Conservation (phyloP, 2,113 vertebrate species). For the Dipodomys merriami region DNA sequence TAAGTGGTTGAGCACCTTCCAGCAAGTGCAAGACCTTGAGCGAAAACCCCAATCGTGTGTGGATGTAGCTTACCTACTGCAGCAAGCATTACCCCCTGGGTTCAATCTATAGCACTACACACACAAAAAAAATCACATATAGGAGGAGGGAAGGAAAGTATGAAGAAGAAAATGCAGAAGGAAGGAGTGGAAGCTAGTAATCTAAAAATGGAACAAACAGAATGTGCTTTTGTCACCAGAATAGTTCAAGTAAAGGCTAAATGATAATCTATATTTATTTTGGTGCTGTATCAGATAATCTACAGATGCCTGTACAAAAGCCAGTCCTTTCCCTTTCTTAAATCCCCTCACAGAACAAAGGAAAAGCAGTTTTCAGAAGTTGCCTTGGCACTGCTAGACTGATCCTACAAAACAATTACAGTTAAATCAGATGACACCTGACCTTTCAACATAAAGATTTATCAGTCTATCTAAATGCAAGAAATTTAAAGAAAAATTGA, state of each 20-base stretch:
- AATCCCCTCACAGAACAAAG: not conserved
- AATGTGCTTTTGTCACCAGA: not conserved
- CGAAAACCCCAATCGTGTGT: no score
- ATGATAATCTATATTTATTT: constrained; percentile 6
- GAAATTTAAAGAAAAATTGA: constrained; percentile 2
- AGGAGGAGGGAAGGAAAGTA: no score
- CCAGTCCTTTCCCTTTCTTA: not conserved
- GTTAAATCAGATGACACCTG: not conserved
- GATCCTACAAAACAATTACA: not conserved
- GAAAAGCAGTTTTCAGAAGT: not conserved
- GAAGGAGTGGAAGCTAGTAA: not conserved
- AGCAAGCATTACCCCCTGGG: not conserved
- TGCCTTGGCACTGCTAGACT: not conserved
- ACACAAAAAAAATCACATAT: not conserved
- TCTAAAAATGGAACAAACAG: not conserved
- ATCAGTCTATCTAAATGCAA: not conserved
- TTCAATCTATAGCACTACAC: not conserved
- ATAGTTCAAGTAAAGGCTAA: constrained; percentile 43
- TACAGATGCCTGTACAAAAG: not conserved
- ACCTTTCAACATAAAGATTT: not conserved
- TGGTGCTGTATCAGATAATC: not conserved
- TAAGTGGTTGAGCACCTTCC: no score
- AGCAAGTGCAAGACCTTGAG: no score
- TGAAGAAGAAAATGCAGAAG: not conserved
- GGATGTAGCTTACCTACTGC: not conserved